Percentiles rank a stretch among this genome's conserved stretches.
Conservation (phyloP, 2,113 vertebrate genomes). For the Lasiurus borealis region DNA sequence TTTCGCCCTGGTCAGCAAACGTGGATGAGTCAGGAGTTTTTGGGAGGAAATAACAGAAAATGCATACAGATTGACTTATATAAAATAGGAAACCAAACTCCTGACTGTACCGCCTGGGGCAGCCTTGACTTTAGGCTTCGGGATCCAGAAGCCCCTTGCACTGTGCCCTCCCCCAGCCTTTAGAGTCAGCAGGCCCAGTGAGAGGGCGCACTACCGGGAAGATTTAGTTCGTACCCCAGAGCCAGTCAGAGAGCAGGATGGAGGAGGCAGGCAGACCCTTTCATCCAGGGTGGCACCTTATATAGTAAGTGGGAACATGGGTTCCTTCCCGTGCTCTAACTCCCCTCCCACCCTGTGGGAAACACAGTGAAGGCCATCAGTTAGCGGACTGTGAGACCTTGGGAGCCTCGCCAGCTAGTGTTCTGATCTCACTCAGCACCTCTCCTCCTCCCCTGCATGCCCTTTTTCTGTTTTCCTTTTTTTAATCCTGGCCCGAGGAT, state of each 20-base stretch:
- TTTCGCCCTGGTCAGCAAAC: background rate
- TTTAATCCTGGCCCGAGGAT: no score
- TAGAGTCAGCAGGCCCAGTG: background rate
- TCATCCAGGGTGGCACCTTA: background rate
- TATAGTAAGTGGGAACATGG: background rate
- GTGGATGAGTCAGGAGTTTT: background rate
- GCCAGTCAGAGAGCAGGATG: background rate
- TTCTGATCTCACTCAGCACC: background rate
- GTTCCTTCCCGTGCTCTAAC: background rate
- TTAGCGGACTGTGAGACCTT: no score
- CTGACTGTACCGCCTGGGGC: background rate
- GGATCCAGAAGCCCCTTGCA: background rate
- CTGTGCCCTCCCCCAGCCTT: background rate
- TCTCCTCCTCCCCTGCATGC: no score
- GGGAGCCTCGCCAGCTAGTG: background rate
- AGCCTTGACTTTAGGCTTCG: background rate
- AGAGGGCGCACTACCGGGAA: no score
- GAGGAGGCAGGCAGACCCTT: background rate
- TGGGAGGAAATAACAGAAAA: background rate
- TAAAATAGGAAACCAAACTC: background rate
- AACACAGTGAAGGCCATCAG: background rate
- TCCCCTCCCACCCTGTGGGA: background rate
- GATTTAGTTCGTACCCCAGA: no score
- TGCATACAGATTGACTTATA: background rate
- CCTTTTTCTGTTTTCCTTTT: background rate